Conservation (phyloP, 2,797 vertebrate genomes). For the Platalea minor region DNA sequence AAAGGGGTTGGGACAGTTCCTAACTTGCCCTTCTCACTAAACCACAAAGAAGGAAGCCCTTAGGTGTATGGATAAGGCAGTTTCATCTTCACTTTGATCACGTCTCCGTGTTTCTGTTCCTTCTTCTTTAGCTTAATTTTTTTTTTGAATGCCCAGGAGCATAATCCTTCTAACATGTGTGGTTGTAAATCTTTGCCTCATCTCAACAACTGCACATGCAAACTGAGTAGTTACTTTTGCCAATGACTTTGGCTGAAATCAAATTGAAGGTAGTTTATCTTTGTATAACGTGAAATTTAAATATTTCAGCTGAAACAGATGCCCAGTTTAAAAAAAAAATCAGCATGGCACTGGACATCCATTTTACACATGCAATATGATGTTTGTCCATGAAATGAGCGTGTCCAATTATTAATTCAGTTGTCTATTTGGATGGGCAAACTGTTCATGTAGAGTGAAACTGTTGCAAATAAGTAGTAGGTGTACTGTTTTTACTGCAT, state of each 20-base stretch:
- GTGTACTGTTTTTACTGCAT: not conserved
- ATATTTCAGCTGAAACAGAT: not conserved
- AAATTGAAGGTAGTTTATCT: not conserved
- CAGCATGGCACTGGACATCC: not conserved
- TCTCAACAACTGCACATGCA: not conserved
- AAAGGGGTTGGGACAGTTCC: not conserved
- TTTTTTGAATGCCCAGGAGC: not conserved
- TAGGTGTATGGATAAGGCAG: not conserved
- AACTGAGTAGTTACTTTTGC: not conserved
- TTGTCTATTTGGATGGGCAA: not conserved
- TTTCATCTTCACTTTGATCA: not conserved
- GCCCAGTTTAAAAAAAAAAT: not conserved
- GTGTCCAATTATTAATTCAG: not conserved
- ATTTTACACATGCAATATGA: not conserved
- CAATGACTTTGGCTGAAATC: not conserved
- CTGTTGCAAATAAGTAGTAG: not conserved
- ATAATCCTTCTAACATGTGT: fast-evolving
- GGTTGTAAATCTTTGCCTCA: not conserved
- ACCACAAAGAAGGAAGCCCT: not conserved
- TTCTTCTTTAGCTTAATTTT: not conserved
- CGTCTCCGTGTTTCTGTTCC: not conserved
- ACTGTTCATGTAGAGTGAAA: not conserved
- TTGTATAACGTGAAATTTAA: not conserved
- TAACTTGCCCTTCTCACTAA: not conserved
- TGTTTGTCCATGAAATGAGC: not conserved